Evolutionary conservation across 1,140 invertebrate species (phyloP), one percentile per base, ranked within the genome.

Genomic region (Archivesica marissinica): DNA sequence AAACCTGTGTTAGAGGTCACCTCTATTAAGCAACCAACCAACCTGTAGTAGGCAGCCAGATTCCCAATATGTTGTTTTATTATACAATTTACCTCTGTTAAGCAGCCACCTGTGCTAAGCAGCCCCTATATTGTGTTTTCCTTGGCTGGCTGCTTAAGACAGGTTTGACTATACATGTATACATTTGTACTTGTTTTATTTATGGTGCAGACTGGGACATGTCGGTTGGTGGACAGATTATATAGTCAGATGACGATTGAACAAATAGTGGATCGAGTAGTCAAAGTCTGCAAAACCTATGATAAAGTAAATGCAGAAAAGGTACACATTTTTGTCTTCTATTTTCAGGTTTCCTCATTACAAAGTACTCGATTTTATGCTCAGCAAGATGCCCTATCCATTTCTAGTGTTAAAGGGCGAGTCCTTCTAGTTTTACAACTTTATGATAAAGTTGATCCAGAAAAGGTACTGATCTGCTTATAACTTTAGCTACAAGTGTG

Each of bases 361-460:
- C 70, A 77, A 61, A 59, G 28, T 64, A 39, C 30, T 68, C 82
- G 84, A 59, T 54, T n/a, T 25, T 88, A 86, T 76, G 83, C 75
- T 61, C 86, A 83, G 70, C 87, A 96, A 25, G 66, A 66, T 87
- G 97, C 97, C 88, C 95, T 98, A 90, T 95, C 97, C 83, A 94
- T 98, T 92, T 96, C 97, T 89, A 95, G 97, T 91, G 97, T 99
- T 94, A 94, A 95, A 92, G 96, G 98, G 93, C 96, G 98, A 92
- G 97, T 99, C 79, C 94, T 99, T 89, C 96, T 99, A 94, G 97
- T 99, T 85, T 96, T 99, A 85, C 98, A 97, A 95, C 96, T 99
- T 88, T 99, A 97, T 95, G 98, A 99, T 95, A 99, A 99, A 96
- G 95, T 99, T 95, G 96, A 98, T 93, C 96, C 97, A 89, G 95